Percentiles rank a stretch among this genome's conserved stretches.
Conservation (phyloP, 2,888 invertebrate genomes). For the Ornithoptera priamus region DNA sequence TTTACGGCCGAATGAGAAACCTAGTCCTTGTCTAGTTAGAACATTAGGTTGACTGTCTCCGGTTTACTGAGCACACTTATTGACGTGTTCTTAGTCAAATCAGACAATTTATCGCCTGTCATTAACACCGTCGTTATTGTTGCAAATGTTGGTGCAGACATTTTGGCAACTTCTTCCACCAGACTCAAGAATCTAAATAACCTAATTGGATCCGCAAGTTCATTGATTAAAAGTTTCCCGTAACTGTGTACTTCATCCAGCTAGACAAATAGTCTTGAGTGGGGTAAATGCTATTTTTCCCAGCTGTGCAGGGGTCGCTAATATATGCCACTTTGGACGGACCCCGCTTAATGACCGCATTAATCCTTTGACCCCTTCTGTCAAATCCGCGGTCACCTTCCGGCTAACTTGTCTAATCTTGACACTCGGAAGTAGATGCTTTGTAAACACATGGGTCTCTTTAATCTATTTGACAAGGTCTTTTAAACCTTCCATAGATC, state of each 20-base stretch:
- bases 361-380: conserved; percentile 43
- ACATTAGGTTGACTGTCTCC: too few relatives aligned
- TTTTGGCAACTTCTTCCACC: too few relatives aligned
- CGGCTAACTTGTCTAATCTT: conserved; percentile 27
- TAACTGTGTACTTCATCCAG: background rate
- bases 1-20: too few relatives aligned
- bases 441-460: conserved; percentile 5
- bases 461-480: conserved; percentile 5
- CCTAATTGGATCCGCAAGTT: too few relatives aligned
- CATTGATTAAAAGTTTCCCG: background rate
- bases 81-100: too few relatives aligned
- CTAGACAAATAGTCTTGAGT: conserved; percentile 29
- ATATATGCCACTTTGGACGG: conserved; percentile 45
- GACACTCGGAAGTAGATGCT: conserved; percentile 15
- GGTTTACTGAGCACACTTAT: too few relatives aligned
- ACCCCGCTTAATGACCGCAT: conserved; percentile 40
- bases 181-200: too few relatives aligned
- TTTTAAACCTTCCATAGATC: background rate
- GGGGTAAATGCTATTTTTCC: conserved; percentile 39
- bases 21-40: too few relatives aligned
- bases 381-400: conserved; percentile 26
- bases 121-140: too few relatives aligned
- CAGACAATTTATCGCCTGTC: too few relatives aligned
- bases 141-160: too few relatives aligned
- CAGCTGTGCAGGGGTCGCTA: conserved; percentile 39